These are phyloP conservation scores for Myotis davidii DNA, from an alignment of 2,113 vertebrate genomes.

Conservation along the genomic window DNA sequence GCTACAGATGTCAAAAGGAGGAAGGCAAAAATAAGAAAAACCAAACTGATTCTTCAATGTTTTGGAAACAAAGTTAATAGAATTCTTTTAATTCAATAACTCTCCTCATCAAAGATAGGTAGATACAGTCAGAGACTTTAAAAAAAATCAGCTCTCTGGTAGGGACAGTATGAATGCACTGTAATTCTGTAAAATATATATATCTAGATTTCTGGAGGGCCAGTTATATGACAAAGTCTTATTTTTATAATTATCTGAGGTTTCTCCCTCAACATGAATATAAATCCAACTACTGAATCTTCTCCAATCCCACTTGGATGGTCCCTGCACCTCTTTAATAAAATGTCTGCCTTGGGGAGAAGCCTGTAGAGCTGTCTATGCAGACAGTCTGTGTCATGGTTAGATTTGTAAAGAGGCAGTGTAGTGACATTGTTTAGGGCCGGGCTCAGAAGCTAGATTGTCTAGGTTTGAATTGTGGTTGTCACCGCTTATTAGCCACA, in stretches of 20 bases:
- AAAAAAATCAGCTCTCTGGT: neutral
- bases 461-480: neutral
- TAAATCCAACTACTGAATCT: neutral
- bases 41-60: neutral
- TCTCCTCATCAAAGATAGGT: neutral
- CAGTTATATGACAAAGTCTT: neutral
- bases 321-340: neutral
- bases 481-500: neutral
- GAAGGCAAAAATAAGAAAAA: constrained; percentile 39
- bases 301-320: neutral
- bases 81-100: constrained; percentile 20
- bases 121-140: neutral
- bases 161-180: neutral
- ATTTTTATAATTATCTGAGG: neutral
- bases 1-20: constrained; percentile 34
- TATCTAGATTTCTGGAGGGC: neutral
- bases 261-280: neutral
- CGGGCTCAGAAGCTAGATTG: neutral
- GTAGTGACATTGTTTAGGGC: neutral
- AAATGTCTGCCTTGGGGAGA: neutral
- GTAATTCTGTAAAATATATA: neutral
- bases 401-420: neutral
- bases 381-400: neutral
- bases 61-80: constrained; percentile 42
- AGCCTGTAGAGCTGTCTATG: neutral